Percentiles rank a stretch among this genome's conserved stretches.
These are phyloP conservation scores for Maylandia zebra DNA, from an alignment of 2,113 vertebrate genomes.

Conservation along the genomic window DNA sequence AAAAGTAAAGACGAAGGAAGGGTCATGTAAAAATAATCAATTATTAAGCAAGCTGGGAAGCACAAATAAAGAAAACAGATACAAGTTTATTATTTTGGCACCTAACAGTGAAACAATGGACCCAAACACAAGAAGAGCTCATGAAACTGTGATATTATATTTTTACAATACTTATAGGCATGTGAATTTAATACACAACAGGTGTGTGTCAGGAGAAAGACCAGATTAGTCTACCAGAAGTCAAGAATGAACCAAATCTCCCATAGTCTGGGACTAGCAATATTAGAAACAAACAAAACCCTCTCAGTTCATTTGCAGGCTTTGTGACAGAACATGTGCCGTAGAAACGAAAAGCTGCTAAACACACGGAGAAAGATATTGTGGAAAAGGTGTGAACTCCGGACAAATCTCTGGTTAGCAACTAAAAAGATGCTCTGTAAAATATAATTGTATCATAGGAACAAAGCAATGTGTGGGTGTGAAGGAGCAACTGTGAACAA, in stretches of 20 bases:
- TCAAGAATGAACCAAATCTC: not conserved
- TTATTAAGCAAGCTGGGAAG: not conserved
- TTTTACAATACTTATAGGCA: not conserved
- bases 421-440: conserved; percentile 6
- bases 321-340: conserved; percentile 2
- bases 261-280: not conserved
- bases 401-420: not conserved
- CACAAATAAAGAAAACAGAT: not conserved
- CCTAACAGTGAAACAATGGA: not conserved
- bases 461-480: conserved; percentile 33
- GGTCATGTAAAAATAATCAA: not conserved
- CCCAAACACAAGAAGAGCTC: not conserved
- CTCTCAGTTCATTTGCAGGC: not conserved
- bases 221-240: not conserved
- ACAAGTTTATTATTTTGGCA: not conserved
- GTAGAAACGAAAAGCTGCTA: conserved; percentile 15
- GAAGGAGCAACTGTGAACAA: conserved; percentile 39
- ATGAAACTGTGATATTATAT: not conserved
- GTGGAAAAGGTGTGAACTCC: conserved; percentile 16
- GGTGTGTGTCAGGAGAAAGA: not conserved
- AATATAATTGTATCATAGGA: conserved; percentile 5
- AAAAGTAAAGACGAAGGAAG: not conserved
- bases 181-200: not conserved
- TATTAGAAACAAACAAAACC: not conserved
- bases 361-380: conserved; percentile 6